Conservation (phyloP, 1,140 invertebrate species). For the Chymomyza costata region DNA sequence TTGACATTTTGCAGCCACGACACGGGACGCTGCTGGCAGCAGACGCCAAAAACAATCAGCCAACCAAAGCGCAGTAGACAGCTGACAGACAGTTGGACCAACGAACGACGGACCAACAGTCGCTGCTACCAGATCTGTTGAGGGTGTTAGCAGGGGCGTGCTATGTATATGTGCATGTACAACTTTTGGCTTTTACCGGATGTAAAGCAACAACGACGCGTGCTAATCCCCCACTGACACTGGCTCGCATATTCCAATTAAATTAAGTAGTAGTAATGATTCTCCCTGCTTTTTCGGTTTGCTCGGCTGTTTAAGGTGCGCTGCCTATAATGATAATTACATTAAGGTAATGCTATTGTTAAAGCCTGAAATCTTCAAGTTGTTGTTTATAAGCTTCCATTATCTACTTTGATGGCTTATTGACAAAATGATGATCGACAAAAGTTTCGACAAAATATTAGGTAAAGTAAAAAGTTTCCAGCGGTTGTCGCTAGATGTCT, state of each 20-base stretch:
- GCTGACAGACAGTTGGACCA: conserved; percentile 37
- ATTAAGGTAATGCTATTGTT: too few relatives aligned
- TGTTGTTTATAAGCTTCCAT: too few relatives aligned
- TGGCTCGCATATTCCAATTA: conserved; percentile 66
- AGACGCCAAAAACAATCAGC: conserved; percentile 63
- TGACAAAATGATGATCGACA: too few relatives aligned
- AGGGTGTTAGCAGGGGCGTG: neutral
- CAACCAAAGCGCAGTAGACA: conserved; percentile 62
- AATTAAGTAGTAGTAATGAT: conserved; percentile 68
- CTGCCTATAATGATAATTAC: too few relatives aligned
- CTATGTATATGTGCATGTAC: too few relatives aligned
- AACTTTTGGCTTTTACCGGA: too few relatives aligned
- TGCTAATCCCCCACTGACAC: conserved; percentile 50
- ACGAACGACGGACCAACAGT: neutral
- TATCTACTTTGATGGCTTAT: too few relatives aligned
- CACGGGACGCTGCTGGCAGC: conserved; percentile 7
- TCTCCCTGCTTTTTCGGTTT: conserved; percentile 12
- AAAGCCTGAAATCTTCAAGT: too few relatives aligned
- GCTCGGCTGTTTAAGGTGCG: conserved; percentile 4
- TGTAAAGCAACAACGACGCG: conserved; percentile 19
- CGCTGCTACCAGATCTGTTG: too few relatives aligned
- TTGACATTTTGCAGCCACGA: conserved; percentile 66
- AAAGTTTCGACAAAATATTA: too few relatives aligned
- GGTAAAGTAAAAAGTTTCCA: too few relatives aligned
- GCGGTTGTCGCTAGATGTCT: too few relatives aligned